Conservation (phyloP, 2,113 vertebrate genomes). For the Arvicanthis niloticus region DNA sequence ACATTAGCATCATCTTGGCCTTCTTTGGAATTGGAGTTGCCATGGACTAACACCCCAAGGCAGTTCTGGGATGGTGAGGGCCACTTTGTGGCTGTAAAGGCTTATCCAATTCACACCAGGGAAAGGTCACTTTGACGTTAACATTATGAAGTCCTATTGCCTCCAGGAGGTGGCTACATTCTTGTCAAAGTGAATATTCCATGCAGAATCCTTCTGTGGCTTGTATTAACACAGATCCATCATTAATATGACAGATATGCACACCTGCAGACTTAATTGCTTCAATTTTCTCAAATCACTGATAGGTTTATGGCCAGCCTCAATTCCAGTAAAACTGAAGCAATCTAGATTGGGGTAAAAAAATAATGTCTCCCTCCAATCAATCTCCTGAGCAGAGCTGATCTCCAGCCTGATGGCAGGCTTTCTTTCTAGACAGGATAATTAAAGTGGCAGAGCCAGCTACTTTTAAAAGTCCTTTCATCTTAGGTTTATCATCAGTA, state of each 20-base stretch:
- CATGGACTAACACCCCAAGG: not conserved
- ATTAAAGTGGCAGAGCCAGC: conserved; percentile 78
- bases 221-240: conserved; percentile 83
- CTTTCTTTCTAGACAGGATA: conserved; percentile 80
- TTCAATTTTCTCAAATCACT: conserved; percentile 82
- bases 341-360: conserved; percentile 81
- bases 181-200: not conserved
- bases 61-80: fast-evolving
- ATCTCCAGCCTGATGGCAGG: conserved; percentile 80
- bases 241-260: conserved; percentile 86
- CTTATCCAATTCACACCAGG: not conserved
- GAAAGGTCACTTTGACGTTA: not conserved
- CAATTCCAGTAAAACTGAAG: conserved; percentile 86
- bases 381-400: conserved; percentile 68
- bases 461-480: conserved; percentile 64
- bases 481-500: conserved; percentile 73
- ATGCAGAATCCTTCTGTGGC: conserved; percentile 74
- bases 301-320: conserved; percentile 84
- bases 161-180: not conserved
- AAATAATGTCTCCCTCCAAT: conserved; percentile 82
- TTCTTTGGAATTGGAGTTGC: not conserved
- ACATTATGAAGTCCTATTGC: not conserved
- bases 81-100: not conserved
- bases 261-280: conserved; percentile 88
- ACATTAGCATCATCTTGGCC: not conserved